Conservation (phyloP, 2,797 vertebrate genomes). For the Melanotaenia nigrans region DNA sequence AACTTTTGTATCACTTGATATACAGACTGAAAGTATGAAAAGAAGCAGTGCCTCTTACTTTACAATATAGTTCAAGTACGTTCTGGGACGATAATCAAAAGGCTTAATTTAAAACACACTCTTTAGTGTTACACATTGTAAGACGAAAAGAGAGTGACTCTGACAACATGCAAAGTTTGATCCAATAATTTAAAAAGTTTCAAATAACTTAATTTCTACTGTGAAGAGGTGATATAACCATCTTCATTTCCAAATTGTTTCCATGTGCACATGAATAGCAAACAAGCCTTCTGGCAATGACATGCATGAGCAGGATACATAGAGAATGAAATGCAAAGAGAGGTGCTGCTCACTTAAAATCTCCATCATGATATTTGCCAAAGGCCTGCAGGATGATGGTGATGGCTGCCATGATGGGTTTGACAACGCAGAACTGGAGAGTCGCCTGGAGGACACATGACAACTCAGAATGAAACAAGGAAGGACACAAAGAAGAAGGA, state of each 20-base stretch:
- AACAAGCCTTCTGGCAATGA: conserved; percentile 41
- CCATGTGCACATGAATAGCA: conserved; percentile 40
- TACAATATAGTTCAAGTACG: background rate
- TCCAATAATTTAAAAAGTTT: conserved; percentile 14
- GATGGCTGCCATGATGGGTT: conserved; percentile 93
- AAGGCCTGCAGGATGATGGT: conserved; percentile 95
- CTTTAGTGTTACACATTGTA: conserved; percentile 10
- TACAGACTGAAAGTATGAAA: conserved; percentile 39
- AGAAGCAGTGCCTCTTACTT: conserved; percentile 36
- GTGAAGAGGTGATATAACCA: conserved; percentile 44
- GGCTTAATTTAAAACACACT: conserved; percentile 43
- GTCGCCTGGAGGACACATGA: conserved; percentile 87
- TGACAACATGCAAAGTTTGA: conserved; percentile 34
- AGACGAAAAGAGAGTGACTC: conserved; percentile 22
- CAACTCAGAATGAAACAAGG: conserved; percentile 47
- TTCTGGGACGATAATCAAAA: conserved; percentile 20
- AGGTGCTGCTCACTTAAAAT: conserved; percentile 91
- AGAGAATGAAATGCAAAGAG: conserved; percentile 34
- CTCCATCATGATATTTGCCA: conserved; percentile 95
- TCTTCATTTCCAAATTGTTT: conserved; percentile 46
- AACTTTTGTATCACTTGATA: conserved; percentile 34
- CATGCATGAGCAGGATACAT: conserved; percentile 27
- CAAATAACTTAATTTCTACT: conserved; percentile 23
- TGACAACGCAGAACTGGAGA: conserved; percentile 97
- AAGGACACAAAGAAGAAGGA: conserved; percentile 21